Evolutionary conservation across 2,113 vertebrate genomes (phyloP), one percentile per base, ranked within the genome.

Genomic region (Tyto alba): DNA sequence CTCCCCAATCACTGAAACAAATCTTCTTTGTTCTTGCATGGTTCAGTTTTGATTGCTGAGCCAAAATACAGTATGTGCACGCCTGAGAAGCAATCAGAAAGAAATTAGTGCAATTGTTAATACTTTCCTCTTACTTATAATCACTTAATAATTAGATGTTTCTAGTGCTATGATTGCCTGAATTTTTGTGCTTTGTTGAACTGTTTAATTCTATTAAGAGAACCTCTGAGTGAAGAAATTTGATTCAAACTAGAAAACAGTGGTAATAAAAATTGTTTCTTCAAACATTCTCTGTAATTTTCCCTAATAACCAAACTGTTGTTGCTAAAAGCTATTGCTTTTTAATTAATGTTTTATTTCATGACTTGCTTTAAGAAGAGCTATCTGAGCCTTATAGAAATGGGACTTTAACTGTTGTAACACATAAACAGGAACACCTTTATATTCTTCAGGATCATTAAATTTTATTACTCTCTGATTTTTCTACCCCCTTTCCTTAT

Each of bases 1-100:
- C 26, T 67, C 26, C 8, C 10, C 20, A 9, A 13, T 30, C 2
- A 0, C 6, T 47, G 14, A 10, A 72, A 48, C 0, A 63, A 20
- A 6, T 7, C 16, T 25, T 52, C 30, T 81, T 75, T 81, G 12
- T 26, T 57, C 21, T 45, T 68, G 0, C 4, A 2, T 40, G 23
- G 19, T 62, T 94, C 34, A 41, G 13, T 82, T 91, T 89, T 88
- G 38, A 47, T 56, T 59, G 26, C 21, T 26, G 60, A 88, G 67
- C 29, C 14, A 77, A 81, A 71, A 60, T 40, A 75, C 23, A 23
- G 9, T 16, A 55, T 10, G 10, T 25, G 10, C 29, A 32, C 72
- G 75, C 69, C 62, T 64, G 43, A 93, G 62, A 89, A 82, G 10
- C 11, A 64, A 41, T 57, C 41, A 62, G 34, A 77, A 90, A 53